phyloP scores from a whole-genome alignment of 2,113 vertebrate species.

The Collichthys lucidus region DNA sequence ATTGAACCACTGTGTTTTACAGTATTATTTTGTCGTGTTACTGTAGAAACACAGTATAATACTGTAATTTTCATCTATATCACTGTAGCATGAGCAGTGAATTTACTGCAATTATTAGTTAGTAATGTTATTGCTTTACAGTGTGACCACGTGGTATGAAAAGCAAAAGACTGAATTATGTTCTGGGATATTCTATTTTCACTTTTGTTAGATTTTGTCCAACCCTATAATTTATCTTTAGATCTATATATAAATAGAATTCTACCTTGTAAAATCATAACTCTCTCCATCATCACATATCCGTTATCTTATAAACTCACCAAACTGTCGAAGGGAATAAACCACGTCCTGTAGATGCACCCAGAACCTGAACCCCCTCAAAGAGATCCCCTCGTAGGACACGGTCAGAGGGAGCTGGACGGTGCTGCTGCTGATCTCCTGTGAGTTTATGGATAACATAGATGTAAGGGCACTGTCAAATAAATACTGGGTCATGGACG shows the following conservation, averaged over 20 bases:
- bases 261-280: no score
- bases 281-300: no score
- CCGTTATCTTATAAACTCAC: slow-evolving; percentile 79
- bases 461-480: accelerated
- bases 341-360: slow-evolving; percentile 97
- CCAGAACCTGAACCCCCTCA: slow-evolving; percentile 94
- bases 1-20: no score
- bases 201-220: no score
- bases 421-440: slow-evolving; percentile 92
- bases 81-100: no score
- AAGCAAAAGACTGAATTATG: neutral
- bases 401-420: slow-evolving; percentile 91
- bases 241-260: neutral
- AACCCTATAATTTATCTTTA: neutral
- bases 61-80: no score
- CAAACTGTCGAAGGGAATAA: slow-evolving; percentile 94
- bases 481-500: no score
- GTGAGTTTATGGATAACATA: neutral
- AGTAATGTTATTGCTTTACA: no score
- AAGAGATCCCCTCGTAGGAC: slow-evolving; percentile 92
- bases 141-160: neutral
- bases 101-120: no score
- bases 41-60: no score
- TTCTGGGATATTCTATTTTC: neutral
- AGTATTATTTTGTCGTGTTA: no score